Evolutionary conservation across 2,113 vertebrate genomes (phyloP).

Genomic region (Phyllostomus hastatus): DNA sequence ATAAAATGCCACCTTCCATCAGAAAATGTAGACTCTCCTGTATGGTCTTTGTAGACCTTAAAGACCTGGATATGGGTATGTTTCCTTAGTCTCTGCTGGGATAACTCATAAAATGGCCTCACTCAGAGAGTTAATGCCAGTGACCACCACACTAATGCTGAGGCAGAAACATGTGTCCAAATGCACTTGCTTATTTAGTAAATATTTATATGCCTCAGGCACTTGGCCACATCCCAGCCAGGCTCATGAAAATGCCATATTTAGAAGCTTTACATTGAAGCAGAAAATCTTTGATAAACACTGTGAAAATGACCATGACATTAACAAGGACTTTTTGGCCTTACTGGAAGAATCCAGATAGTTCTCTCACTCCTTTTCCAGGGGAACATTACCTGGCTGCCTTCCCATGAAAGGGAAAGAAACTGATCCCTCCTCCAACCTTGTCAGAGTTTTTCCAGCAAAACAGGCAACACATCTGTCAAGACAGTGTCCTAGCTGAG

Average conservation of each 20-base stretch:
- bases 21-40: neutral
- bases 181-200: neutral
- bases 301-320: neutral
- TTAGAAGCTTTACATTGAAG: neutral
- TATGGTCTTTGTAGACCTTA: neutral
- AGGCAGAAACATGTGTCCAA: neutral
- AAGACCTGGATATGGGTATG: neutral
- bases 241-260: neutral
- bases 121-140: neutral
- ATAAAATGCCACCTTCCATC: neutral
- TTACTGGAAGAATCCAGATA: neutral
- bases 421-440: neutral
- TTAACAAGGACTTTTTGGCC: neutral
- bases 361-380: neutral
- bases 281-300: neutral
- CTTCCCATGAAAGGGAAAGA: neutral
- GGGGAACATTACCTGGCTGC: no score
- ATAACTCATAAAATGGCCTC: neutral
- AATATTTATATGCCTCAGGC: slow-evolving; percentile 31
- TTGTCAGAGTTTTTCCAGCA: neutral
- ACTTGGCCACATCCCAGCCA: neutral
- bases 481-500: neutral
- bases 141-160: neutral
- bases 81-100: neutral
- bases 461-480: neutral